Base-by-base conservation (phyloP, 2,113 vertebrate species). In the Syrmaticus mikado region DNA sequence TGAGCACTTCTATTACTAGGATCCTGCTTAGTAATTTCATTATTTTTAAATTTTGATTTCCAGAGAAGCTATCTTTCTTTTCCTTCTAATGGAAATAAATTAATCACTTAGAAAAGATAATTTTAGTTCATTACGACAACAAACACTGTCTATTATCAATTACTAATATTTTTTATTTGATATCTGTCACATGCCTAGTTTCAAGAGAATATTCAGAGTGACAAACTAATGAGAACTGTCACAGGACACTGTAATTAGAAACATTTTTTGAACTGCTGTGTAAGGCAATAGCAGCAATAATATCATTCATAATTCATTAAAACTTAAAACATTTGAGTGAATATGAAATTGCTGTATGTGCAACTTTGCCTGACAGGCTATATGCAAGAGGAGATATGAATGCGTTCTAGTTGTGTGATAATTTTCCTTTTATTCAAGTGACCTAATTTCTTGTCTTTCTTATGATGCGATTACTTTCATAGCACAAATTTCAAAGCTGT, bases 271-370 rank as follows among this genome's bases (percentile, higher is more conserved):
- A 74, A 82, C 36, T 78, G 68, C 84, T 87, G n/a, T 60, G 19
- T 85, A 83, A 96, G 84, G 82, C 73, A 83, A 67, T 14, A 91
- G 55, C 32, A 90, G 65, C 64, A 78, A 81, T 53, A 84, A 81
- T 80, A 87, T 68, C 38, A 95, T 93, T 90, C 77, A 94, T 94
- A 95, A 95, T 89, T 96, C 72, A 94, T 91, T 89, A 94, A 90
- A 95, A 92, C 64, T 86, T 91, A 77, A 91, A 91, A 82, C 40
- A 85, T 81, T 89, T 36, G 71, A 94, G 43, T 32, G 52, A 86
- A 66, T 76, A 40, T 1, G 24, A 93, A 96, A 94, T 64, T 62
- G 76, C 78, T 94, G 1, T 20, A 66, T 87, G 24, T 81, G 92
- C 94, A 95, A 92, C 48, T 96, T 90, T 88, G 85, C 73, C 82